A percentile compares a stretch with the other conserved stretches of the same genome.
These are phyloP conservation scores for Crepidodera aurea DNA, from an alignment of 2,888 invertebrate genomes.

Conservation along the genomic window DNA sequence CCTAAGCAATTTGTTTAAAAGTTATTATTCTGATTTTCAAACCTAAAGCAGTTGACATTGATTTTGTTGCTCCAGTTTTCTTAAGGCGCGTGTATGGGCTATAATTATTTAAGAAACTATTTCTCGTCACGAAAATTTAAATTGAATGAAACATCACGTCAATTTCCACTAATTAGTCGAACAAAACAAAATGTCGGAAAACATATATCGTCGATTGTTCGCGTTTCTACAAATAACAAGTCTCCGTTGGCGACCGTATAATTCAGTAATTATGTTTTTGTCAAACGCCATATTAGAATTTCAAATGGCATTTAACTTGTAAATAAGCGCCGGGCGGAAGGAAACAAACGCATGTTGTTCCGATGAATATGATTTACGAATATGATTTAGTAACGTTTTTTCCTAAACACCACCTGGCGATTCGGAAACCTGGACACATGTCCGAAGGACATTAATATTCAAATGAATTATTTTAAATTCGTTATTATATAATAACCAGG, in stretches of 20 bases:
- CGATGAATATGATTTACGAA: conserved; percentile 50
- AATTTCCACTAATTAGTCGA: conserved; percentile 43
- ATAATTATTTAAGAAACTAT: not conserved
- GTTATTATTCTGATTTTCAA: too few relatives aligned
- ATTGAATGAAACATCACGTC: conserved; percentile 28
- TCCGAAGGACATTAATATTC: conserved; percentile 18
- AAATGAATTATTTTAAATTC: conserved; percentile 1
- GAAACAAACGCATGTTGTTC: conserved; percentile 55
- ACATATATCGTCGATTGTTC: conserved; percentile 30
- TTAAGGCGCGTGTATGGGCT: too few relatives aligned
- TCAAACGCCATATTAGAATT: conserved; percentile 50
- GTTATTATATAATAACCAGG: too few relatives aligned
- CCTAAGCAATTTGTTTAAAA: too few relatives aligned
- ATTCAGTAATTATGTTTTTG: conserved; percentile 52
- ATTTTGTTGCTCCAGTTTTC: too few relatives aligned
- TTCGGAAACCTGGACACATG: conserved; percentile 37
- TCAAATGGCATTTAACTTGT: conserved; percentile 51
- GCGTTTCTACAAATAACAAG: conserved; percentile 37
- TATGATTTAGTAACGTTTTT: conserved; percentile 16
- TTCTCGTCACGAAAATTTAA: conserved; percentile 22
- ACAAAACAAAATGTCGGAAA: conserved; percentile 48
- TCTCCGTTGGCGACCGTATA: conserved; percentile 40
- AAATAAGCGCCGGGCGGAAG: conserved; percentile 55
- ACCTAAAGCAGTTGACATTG: too few relatives aligned
- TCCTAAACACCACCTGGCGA: conserved; percentile 34